phyloP scores from a whole-genome alignment of 2,797 vertebrate genomes.

The Poeciliopsis infans region DNA sequence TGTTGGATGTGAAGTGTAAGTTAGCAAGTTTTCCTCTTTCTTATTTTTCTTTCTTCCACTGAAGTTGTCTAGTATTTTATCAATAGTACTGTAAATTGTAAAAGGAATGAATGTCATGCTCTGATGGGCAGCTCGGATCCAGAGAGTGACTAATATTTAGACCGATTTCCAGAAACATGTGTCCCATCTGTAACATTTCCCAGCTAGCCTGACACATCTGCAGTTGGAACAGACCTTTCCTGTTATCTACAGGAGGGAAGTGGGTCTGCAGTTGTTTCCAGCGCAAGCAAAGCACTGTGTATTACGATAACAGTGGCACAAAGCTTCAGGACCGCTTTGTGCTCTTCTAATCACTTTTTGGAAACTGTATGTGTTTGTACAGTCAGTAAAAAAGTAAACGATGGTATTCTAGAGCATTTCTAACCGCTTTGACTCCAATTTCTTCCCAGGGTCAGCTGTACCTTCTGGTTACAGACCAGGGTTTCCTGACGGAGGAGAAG shows the following conservation, averaged over 20 bases:
- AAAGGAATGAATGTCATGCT: neutral
- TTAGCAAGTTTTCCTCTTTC: neutral
- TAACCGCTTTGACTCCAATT: slow-evolving; percentile 15
- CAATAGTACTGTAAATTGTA: neutral
- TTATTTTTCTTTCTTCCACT: neutral
- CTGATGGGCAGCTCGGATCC: neutral
- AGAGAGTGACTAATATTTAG: neutral
- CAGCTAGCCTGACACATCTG: slow-evolving; percentile 31
- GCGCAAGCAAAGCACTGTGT: slow-evolving; percentile 50
- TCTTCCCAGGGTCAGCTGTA: slow-evolving; percentile 91
- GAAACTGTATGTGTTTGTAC: neutral
- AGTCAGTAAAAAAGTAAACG: slow-evolving; percentile 1
- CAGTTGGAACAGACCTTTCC: slow-evolving; percentile 59
- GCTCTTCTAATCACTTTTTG: slow-evolving; percentile 16
- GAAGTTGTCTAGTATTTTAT: neutral
- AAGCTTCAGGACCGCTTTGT: slow-evolving; percentile 6
- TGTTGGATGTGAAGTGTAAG: neutral
- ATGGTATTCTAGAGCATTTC: slow-evolving; percentile 5
- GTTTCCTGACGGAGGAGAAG: slow-evolving; percentile 98
- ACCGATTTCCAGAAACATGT: neutral
- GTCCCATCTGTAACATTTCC: slow-evolving; percentile 16
- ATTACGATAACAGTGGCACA: slow-evolving; percentile 31
- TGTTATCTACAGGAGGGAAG: slow-evolving; percentile 72
- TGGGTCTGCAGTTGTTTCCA: slow-evolving; percentile 41
- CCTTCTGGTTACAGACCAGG: slow-evolving; percentile 97